phyloP scores from a whole-genome alignment of 2,888 invertebrate species.

The Drosophila kuntzei region DNA sequence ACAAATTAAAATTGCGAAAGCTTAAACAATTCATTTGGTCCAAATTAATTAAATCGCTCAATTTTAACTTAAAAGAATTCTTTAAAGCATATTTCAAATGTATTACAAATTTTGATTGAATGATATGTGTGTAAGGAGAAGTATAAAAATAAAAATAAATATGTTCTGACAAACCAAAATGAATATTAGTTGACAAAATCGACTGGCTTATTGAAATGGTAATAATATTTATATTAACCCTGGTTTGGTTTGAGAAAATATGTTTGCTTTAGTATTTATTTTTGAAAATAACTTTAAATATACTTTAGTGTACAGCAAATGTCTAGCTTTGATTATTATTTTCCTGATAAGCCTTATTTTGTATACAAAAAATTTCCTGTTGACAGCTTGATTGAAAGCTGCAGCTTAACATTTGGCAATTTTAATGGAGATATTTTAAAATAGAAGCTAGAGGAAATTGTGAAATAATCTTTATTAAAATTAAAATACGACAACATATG shows the following conservation, averaged over 20 bases:
- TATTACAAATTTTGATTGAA: background rate
- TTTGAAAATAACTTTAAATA: background rate
- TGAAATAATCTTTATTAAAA: background rate
- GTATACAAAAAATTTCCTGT: background rate
- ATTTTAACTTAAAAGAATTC: no score
- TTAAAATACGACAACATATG: background rate
- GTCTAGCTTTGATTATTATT: background rate
- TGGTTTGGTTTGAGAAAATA: background rate
- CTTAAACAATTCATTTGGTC: background rate
- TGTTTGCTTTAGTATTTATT: background rate
- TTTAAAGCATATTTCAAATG: no score
- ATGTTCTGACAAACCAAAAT: no score
- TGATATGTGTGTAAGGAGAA: no score
- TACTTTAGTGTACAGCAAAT: no score
- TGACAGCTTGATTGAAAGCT: background rate
- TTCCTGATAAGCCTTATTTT: background rate
- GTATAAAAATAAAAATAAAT: no score
- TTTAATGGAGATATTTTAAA: background rate
- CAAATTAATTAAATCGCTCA: no score
- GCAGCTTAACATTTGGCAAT: slow-evolving; percentile 4
- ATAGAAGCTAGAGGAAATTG: background rate
- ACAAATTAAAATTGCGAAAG: background rate
- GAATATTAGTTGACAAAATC: background rate
- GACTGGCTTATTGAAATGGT: background rate
- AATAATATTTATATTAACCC: background rate